phyloP scores from a whole-genome alignment of 1,140 invertebrate species.

The Trachymyrmex cornetzi region DNA sequence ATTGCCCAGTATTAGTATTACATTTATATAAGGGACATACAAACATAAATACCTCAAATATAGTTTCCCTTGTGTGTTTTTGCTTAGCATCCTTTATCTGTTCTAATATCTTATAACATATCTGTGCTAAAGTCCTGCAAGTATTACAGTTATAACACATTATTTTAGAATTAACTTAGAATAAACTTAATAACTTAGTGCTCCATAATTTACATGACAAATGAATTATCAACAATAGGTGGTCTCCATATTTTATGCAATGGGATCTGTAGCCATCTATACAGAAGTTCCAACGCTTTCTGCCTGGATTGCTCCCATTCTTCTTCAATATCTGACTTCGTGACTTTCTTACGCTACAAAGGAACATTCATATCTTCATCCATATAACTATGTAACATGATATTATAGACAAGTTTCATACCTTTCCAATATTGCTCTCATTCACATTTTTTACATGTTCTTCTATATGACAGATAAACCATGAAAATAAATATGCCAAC shows the following conservation, averaged over 20 bases:
- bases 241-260: conserved; percentile 93
- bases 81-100: conserved; percentile 88
- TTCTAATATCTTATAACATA: conserved; percentile 93
- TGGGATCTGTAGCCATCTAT: conserved; percentile 89
- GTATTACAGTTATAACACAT: not conserved
- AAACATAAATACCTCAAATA: conserved; percentile 85
- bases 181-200: not conserved
- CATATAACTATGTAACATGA: conserved; percentile 34
- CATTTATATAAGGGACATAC: not conserved
- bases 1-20: too few species aligned
- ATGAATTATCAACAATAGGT: conserved; percentile 93
- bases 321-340: conserved; percentile 82
- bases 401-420: conserved; percentile 66
- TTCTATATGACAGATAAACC: conserved; percentile 78
- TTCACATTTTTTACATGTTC: conserved; percentile 71
- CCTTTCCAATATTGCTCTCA: conserved; percentile 80
- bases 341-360: conserved; percentile 80
- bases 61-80: conserved; percentile 90
- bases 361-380: conserved; percentile 28
- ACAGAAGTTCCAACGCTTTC: conserved; percentile 89
- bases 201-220: conserved; percentile 90
- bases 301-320: conserved; percentile 88
- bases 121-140: conserved; percentile 89
- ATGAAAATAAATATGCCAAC: conserved; percentile 81
- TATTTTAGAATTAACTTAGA: conserved; percentile 39